Percentiles rank a stretch among this genome's conserved stretches.
These are phyloP conservation scores for Philaethria dido DNA, from an alignment of 2,888 invertebrate species.

Conservation along the genomic window DNA sequence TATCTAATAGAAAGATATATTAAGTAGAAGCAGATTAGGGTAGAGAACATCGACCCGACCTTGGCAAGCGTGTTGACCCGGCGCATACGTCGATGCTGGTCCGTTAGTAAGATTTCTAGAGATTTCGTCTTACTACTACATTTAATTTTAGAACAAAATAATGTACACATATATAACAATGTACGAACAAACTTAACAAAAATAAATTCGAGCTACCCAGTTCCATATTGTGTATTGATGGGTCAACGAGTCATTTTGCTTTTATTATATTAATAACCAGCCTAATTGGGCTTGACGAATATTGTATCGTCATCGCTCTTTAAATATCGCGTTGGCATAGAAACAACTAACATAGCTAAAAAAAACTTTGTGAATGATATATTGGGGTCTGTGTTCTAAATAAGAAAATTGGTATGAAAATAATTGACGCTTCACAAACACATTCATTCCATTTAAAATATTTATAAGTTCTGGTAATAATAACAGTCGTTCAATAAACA, in stretches of 20 bases:
- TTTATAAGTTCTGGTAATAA: not conserved
- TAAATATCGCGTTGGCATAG: conserved; percentile 12
- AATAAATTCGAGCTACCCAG: not conserved
- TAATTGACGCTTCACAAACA: not conserved
- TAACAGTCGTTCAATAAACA: not conserved
- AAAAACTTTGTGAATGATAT: not conserved
- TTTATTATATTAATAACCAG: conserved; percentile 13
- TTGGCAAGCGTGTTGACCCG: conserved; percentile 75
- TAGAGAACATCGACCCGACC: conserved; percentile 67
- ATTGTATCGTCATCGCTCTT: conserved; percentile 2
- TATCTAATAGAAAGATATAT: not conserved
- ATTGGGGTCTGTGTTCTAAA: not conserved
- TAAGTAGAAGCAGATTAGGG: conserved; percentile 29
- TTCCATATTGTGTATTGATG: not conserved
- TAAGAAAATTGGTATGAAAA: conserved; percentile 1
- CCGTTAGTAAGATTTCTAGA: conserved; percentile 63
- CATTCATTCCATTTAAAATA: not conserved
- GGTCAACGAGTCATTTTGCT: conserved; percentile 8
- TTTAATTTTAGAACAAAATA: not conserved
- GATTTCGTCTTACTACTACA: conserved; percentile 25
- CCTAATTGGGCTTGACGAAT: conserved; percentile 12
- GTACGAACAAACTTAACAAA: not conserved
- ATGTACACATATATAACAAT: not conserved
- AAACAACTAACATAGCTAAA: conserved; percentile 13
- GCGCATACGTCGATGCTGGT: conserved; percentile 61